A percentile compares a stretch with the other conserved stretches of the same genome.
Conservation (phyloP, 2,888 invertebrate genomes). For the Dione juno region DNA sequence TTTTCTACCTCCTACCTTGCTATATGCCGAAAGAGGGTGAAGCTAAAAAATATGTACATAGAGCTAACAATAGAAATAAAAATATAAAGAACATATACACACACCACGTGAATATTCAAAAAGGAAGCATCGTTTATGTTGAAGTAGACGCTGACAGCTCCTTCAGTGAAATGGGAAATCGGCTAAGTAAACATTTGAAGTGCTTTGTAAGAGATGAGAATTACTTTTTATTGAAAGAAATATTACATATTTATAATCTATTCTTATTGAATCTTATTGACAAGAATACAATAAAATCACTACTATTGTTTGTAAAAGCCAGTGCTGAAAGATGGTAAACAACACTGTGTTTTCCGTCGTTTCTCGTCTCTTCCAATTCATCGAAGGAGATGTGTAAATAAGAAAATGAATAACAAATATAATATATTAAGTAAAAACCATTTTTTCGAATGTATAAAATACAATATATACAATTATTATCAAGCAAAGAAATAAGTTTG, state of each 20-base stretch:
- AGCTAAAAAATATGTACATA: not conserved
- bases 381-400: no score
- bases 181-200: constrained; percentile 32
- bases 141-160: constrained; percentile 31
- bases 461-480: no score
- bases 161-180: constrained; percentile 31
- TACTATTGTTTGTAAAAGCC: no score
- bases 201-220: constrained; percentile 26
- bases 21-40: no score
- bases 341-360: no score
- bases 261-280: not conserved
- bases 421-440: no score
- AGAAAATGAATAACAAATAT: no score
- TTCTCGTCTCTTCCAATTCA: no score
- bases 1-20: no score
- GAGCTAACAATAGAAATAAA: not conserved
- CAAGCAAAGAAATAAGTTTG: no score
- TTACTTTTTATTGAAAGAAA: constrained; percentile 14
- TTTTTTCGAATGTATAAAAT: no score
- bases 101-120: constrained; percentile 17
- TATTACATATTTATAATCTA: constrained; percentile 1
- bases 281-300: not conserved
- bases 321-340: no score
- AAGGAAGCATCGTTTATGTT: constrained; percentile 26
- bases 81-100: not conserved